Conservation (phyloP, 2,113 vertebrate genomes). For the Bungarus multicinctus region DNA sequence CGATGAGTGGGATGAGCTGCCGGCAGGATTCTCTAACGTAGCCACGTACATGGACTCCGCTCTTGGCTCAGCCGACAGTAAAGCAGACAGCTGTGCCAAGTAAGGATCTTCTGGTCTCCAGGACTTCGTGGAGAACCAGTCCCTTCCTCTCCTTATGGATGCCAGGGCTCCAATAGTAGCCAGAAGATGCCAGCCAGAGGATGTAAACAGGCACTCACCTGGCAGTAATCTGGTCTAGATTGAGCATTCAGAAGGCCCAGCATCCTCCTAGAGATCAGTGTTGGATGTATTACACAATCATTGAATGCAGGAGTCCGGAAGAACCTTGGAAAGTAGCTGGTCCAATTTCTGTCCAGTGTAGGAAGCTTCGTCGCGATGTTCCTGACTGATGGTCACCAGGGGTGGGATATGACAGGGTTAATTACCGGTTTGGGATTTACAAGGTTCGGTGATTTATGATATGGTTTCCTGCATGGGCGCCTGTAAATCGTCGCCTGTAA, state of each 20-base stretch:
- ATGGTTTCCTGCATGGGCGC: too few relatives aligned
- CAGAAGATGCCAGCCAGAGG: neutral
- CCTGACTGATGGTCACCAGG: neutral
- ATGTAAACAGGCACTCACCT: neutral
- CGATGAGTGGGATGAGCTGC: constrained; percentile 93
- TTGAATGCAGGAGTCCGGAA: neutral
- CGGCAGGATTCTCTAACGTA: constrained; percentile 88
- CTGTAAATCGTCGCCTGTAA: too few relatives aligned
- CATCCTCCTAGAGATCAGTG: neutral
- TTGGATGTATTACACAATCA: neutral
- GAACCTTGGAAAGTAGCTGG: neutral
- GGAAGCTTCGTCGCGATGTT: neutral
- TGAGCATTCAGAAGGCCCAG: neutral
- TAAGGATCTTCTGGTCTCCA: constrained; percentile 58
- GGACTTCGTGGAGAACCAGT: neutral
- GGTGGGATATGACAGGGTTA: too few relatives aligned
- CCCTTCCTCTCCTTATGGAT: neutral
- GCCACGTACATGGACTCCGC: constrained; percentile 85
- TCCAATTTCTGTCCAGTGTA: neutral
- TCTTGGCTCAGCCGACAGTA: constrained; percentile 65
- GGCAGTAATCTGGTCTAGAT: neutral
- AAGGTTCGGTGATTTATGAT: too few relatives aligned
- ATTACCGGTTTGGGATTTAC: too few relatives aligned
- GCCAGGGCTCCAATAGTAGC: neutral
- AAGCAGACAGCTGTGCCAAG: constrained; percentile 83